Evolutionary conservation across 2,888 invertebrate species (phyloP).

Genomic region (Cerastoderma edule): DNA sequence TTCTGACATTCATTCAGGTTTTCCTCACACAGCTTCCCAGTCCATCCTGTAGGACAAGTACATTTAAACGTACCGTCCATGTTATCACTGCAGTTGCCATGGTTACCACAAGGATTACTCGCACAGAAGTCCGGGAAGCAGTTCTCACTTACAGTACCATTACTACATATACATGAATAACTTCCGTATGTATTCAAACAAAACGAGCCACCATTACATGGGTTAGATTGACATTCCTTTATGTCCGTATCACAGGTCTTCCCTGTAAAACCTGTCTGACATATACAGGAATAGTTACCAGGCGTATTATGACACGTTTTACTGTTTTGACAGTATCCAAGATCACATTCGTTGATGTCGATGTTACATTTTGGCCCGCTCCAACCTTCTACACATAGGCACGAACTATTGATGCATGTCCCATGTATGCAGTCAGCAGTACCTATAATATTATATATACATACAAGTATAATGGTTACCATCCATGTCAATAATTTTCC

Average conservation of each 20-base stretch:
- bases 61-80: constrained; percentile 40
- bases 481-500: no score
- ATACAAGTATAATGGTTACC: no score
- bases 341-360: constrained; percentile 46
- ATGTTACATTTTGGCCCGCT: constrained; percentile 42
- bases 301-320: constrained; percentile 37
- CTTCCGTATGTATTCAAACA: constrained; percentile 78
- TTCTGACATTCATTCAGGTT: constrained; percentile 41
- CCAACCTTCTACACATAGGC: constrained; percentile 49
- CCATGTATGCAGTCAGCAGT: constrained; percentile 29
- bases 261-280: constrained; percentile 41
- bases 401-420: constrained; percentile 27
- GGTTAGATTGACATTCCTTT: constrained; percentile 38
- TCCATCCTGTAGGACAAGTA: constrained; percentile 46
- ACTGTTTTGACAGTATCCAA: constrained; percentile 37
- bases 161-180: constrained; percentile 93
- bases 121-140: constrained; percentile 85
- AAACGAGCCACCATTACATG: constrained; percentile 35
- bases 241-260: constrained; percentile 44
- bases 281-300: constrained; percentile 42
- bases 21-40: constrained; percentile 36
- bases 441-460: constrained; percentile 24
- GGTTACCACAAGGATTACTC: constrained; percentile 87
- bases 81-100: constrained; percentile 40
- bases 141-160: constrained; percentile 92